Conservation (phyloP, 2,113 vertebrate species). For the Pardalotus punctatus region DNA sequence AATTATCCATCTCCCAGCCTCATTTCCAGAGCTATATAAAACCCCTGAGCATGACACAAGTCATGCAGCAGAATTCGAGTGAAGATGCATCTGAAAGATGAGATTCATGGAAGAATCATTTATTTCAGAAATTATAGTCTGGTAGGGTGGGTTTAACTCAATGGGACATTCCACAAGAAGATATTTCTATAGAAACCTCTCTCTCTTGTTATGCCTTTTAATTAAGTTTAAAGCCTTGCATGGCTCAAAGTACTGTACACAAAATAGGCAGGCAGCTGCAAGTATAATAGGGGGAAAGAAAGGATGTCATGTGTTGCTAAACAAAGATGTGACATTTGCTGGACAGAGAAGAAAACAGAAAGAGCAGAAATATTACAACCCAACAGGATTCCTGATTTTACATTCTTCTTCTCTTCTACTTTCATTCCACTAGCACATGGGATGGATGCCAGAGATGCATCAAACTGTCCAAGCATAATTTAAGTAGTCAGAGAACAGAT, state of each 20-base stretch:
- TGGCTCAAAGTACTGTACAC: not conserved
- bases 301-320: not conserved
- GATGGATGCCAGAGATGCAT: conserved; percentile 57
- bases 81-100: not conserved
- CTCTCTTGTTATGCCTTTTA: not conserved
- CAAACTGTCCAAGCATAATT: conserved; percentile 54
- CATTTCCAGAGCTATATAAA: not conserved
- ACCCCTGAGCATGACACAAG: not conserved
- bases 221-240: not conserved
- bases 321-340: conserved; percentile 26
- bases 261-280: not conserved
- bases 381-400: conserved; percentile 25
- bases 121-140: not conserved
- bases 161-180: not conserved
- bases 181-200: not conserved
- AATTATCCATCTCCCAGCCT: not conserved
- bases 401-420: conserved; percentile 33
- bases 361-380: conserved; percentile 10
- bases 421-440: not conserved
- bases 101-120: not conserved
- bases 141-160: not conserved
- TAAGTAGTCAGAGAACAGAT: conserved; percentile 65
- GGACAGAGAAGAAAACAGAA: not conserved
- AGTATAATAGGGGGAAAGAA: not conserved
- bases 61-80: not conserved